These are phyloP conservation scores for Elysia crispata DNA, from an alignment of 2,888 invertebrate species.

Conservation along the genomic window DNA sequence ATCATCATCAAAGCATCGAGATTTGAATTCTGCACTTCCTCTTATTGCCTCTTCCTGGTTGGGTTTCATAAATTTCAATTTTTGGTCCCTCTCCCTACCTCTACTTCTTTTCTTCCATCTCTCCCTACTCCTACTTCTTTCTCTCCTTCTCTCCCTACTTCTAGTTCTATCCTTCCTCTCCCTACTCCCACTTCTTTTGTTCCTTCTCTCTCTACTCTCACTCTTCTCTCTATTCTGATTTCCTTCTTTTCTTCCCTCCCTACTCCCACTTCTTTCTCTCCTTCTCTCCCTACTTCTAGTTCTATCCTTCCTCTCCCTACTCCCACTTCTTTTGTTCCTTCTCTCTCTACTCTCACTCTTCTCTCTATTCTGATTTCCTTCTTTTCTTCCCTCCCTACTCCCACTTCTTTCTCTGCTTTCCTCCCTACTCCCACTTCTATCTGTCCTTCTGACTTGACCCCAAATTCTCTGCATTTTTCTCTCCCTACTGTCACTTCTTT, in stretches of 20 bases:
- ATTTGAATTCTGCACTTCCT: too few species aligned
- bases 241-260: too few species aligned
- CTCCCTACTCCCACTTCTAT: slow-evolving; percentile 34
- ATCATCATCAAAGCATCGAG: background rate
- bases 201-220: background rate
- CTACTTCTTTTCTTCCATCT: too few species aligned
- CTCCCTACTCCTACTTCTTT: background rate
- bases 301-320: slow-evolving; percentile 38
- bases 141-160: slow-evolving; percentile 1
- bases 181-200: background rate
- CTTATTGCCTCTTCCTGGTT: too few species aligned
- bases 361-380: background rate
- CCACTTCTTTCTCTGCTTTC: slow-evolving; percentile 27
- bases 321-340: slow-evolving; percentile 25
- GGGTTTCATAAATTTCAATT: too few species aligned
- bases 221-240: background rate
- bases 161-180: background rate
- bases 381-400: background rate
- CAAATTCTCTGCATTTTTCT: slow-evolving; percentile 32
- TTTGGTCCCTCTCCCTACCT: too few species aligned
- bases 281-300: slow-evolving; percentile 32
- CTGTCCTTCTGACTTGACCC: slow-evolving; percentile 40
- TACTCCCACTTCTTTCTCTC: background rate
- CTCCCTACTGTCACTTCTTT: slow-evolving; percentile 37
- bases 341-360: background rate